Percentiles rank a stretch among this genome's conserved stretches.
phyloP scores from a whole-genome alignment of 2,113 vertebrate species.

The Cnemophilus loriae region DNA sequence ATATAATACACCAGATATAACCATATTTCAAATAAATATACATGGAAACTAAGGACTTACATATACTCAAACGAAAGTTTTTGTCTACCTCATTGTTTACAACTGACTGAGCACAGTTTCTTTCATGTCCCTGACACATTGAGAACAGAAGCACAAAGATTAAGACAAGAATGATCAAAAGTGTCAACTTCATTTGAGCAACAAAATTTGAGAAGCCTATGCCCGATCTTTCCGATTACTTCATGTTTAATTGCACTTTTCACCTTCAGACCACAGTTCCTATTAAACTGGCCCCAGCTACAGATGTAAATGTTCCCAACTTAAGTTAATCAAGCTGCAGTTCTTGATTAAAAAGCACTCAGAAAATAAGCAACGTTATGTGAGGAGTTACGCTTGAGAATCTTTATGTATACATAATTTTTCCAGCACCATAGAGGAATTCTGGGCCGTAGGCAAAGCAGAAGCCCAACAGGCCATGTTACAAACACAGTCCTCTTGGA shows the following conservation, averaged over 20 bases:
- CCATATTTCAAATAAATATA: not conserved
- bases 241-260: not conserved
- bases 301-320: not conserved
- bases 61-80: not conserved
- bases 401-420: not conserved
- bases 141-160: not conserved
- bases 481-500: not conserved
- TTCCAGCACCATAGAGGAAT: not conserved
- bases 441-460: not conserved
- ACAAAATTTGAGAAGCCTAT: not conserved
- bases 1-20: not conserved
- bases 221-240: not conserved
- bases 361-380: not conserved
- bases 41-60: not conserved
- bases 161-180: conserved; percentile 18
- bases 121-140: not conserved
- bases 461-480: not conserved
- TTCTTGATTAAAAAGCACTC: not conserved
- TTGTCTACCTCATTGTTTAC: not conserved
- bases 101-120: not conserved
- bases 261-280: not conserved
- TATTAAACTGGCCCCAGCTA: not conserved
- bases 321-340: not conserved
- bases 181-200: not conserved
- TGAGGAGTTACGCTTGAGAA: not conserved